phyloP scores from a whole-genome alignment of 2,888 invertebrate genomes.

The Phengaris arion region DNA sequence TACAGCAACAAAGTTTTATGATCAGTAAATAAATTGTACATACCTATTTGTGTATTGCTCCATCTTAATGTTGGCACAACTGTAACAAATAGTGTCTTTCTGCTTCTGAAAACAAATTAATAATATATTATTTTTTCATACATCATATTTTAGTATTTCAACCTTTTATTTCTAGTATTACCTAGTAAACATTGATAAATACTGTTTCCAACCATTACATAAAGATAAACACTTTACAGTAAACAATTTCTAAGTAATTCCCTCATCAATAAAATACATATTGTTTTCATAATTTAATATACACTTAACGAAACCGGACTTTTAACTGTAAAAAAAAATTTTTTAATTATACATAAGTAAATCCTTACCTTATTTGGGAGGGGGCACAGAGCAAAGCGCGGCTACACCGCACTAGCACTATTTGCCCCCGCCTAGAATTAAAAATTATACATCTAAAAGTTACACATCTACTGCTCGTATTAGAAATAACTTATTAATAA shows the following conservation, averaged over 20 bases:
- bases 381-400: conserved; percentile 71
- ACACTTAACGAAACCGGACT: no score
- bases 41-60: conserved; percentile 7
- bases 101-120: neutral
- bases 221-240: no score
- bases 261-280: no score
- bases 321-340: neutral
- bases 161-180: no score
- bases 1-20: neutral
- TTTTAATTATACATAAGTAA: neutral
- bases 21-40: neutral
- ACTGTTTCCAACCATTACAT: no score
- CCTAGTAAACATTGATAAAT: no score
- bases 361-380: conserved; percentile 61
- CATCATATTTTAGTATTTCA: no score
- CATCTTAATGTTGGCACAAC: conserved; percentile 11
- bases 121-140: neutral
- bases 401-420: conserved; percentile 71
- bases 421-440: conserved; percentile 69
- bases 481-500: neutral
- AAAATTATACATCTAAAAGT: conserved; percentile 4
- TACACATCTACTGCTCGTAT: neutral
- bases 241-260: no score
- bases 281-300: no score
- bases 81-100: neutral